A percentile compares a stretch with the other conserved stretches of the same genome.
These are phyloP conservation scores for Lutraria rhynchaena DNA, from an alignment of 1,140 invertebrate genomes.

Conservation along the genomic window DNA sequence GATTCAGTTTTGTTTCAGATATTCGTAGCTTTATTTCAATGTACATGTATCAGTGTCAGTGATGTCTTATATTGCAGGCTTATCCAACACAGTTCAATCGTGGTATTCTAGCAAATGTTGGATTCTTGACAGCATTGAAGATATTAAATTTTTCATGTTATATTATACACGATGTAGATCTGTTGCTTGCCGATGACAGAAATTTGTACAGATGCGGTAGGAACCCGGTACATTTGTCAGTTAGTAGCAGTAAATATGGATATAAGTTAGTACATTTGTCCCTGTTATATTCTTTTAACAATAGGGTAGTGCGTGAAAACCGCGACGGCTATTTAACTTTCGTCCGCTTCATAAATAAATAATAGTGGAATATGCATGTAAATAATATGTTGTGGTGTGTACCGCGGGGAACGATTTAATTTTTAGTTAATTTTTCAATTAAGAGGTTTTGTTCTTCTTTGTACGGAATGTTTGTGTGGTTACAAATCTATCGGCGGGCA, in stretches of 20 bases:
- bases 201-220: slow-evolving; percentile 94
- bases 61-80: slow-evolving; percentile 21
- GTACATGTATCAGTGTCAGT: no score
- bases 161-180: slow-evolving; percentile 97
- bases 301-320: no score
- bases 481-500: no score
- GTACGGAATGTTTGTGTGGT: no score
- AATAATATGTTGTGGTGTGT: no score
- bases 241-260: slow-evolving; percentile 81
- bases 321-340: background rate
- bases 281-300: no score
- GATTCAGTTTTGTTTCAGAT: background rate
- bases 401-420: no score
- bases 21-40: background rate
- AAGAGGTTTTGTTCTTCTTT: no score
- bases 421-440: no score
- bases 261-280: slow-evolving; percentile 50
- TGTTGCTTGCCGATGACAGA: slow-evolving; percentile 94
- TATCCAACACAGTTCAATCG: slow-evolving; percentile 88
- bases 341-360: background rate
- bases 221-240: slow-evolving; percentile 88
- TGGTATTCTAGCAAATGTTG: slow-evolving; percentile 96
- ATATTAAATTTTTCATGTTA: slow-evolving; percentile 91
- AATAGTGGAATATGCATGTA: background rate
- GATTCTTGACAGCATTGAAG: slow-evolving; percentile 92